Percentiles rank a stretch among this genome's conserved stretches.
Conservation (phyloP, 2,113 vertebrate species). For the Chloropsis cyanopogon region DNA sequence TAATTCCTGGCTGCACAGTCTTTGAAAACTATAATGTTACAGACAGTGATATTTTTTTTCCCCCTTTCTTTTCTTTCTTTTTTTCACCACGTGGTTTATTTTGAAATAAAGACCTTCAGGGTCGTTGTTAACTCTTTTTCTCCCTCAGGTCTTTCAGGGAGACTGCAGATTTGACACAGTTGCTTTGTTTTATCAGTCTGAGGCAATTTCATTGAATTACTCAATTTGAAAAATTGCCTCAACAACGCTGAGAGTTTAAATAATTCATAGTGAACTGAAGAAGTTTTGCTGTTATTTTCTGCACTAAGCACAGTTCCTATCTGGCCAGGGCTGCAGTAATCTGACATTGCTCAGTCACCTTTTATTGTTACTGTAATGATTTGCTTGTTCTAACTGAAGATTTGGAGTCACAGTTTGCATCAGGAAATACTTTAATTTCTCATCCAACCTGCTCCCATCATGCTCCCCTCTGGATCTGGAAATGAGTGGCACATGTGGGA, state of each 20-base stretch:
- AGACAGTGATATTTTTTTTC: background rate
- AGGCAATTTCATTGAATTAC: background rate
- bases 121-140: background rate
- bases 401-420: background rate
- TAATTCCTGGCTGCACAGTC: conserved; percentile 34
- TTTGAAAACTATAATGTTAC: conserved; percentile 32
- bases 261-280: background rate
- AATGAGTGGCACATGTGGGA: background rate
- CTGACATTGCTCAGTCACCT: background rate
- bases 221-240: background rate
- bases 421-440: background rate
- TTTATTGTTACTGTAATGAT: background rate
- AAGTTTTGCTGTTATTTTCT: background rate
- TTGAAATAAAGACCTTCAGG: background rate
- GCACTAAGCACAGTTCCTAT: background rate
- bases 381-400: background rate
- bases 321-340: background rate
- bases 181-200: background rate
- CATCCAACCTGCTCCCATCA: background rate
- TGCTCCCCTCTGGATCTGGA: background rate
- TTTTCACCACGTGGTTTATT: background rate
- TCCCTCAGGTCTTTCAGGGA: background rate
- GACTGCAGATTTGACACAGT: background rate
- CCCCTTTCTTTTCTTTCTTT: background rate
- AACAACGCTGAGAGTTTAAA: background rate